A percentile compares a stretch with the other conserved stretches of the same genome.
Conservation (phyloP, 2,797 vertebrate genomes). For the Catharus ustulatus region DNA sequence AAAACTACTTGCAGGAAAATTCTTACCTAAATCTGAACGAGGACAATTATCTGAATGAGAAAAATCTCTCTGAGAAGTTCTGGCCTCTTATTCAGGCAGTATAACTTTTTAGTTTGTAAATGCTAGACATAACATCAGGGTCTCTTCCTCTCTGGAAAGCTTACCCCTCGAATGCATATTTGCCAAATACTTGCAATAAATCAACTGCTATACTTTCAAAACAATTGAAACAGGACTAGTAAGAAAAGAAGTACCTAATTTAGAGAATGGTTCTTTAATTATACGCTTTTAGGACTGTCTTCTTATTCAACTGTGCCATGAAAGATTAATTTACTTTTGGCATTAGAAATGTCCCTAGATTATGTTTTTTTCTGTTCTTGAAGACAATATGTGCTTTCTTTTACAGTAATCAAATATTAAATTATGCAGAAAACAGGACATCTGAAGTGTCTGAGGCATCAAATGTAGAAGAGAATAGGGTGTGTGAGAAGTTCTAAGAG, state of each 20-base stretch:
- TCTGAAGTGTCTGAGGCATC: background rate
- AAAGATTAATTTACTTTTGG: conserved; percentile 24
- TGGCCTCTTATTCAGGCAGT: background rate
- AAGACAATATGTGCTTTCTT: background rate
- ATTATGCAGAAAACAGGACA: background rate
- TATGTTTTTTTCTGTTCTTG: background rate
- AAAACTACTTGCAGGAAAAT: background rate
- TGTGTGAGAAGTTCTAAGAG: background rate
- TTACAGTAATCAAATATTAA: background rate
- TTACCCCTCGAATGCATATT: background rate
- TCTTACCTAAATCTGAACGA: background rate
- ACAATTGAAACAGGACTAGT: background rate
- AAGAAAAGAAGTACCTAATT: background rate
- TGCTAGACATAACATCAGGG: background rate
- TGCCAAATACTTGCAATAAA: background rate
- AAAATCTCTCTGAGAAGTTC: background rate
- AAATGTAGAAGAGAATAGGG: background rate
- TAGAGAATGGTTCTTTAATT: background rate
- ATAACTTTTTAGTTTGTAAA: background rate
- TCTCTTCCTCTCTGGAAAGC: background rate
- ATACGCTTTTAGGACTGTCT: background rate
- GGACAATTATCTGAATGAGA: background rate
- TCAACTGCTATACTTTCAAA: background rate
- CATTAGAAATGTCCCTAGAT: background rate
- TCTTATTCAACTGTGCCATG: background rate